Evolutionary conservation across 2,113 vertebrate species (phyloP).

Genomic region (Theristicus caerulescens): DNA sequence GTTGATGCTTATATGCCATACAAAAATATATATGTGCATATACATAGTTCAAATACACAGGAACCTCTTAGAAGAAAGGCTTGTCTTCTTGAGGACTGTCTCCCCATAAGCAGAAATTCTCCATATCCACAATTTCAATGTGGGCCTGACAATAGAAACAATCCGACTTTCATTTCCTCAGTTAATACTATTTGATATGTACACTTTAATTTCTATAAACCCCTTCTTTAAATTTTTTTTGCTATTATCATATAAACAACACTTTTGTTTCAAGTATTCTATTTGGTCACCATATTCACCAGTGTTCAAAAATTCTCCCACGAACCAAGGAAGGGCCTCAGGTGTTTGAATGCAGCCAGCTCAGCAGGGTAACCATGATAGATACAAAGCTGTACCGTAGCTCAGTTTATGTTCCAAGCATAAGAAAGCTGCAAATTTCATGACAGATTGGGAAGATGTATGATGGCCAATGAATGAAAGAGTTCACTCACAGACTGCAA

Average conservation of each 20-base stretch:
- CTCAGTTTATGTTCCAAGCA: neutral
- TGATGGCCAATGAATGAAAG: neutral
- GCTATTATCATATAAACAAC: neutral
- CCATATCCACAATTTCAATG: no score
- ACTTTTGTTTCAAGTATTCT: neutral
- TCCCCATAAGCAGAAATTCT: neutral
- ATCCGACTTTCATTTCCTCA: neutral
- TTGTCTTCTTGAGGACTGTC: neutral
- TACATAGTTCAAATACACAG: neutral
- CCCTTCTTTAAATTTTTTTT: neutral
- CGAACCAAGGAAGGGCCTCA: neutral
- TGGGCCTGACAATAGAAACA: neutral
- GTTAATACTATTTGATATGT: neutral
- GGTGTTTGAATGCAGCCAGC: neutral
- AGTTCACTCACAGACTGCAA: neutral
- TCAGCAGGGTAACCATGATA: neutral
- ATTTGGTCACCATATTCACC: neutral
- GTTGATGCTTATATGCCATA: neutral
- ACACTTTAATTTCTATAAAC: neutral
- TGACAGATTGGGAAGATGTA: neutral
- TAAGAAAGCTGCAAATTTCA: neutral
- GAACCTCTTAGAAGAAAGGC: neutral
- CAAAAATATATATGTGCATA: neutral
- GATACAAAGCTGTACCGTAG: neutral
- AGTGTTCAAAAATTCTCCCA: neutral